phyloP scores from a whole-genome alignment of 2,113 vertebrate genomes.

The Cygnus atratus region DNA sequence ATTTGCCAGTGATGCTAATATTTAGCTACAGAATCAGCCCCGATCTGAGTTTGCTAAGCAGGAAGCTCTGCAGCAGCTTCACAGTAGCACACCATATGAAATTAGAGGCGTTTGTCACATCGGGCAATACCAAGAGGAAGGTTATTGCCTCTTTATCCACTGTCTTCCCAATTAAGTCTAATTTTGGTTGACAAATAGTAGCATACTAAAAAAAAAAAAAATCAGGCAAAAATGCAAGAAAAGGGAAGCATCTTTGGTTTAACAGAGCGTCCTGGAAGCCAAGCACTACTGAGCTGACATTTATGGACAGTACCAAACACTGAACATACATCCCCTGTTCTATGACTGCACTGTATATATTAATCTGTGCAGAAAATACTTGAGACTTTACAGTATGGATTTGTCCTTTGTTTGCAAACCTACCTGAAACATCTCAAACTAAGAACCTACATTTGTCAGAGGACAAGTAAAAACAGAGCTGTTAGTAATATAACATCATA shows the following conservation, averaged over 20 bases:
- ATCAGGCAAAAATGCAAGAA: rapidly evolving
- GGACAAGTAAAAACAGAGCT: neutral
- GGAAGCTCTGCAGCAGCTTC: neutral
- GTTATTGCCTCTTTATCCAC: neutral
- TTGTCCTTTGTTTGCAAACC: neutral
- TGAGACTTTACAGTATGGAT: neutral
- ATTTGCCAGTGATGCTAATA: rapidly evolving
- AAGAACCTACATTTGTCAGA: neutral
- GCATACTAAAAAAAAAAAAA: neutral
- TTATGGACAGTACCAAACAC: neutral
- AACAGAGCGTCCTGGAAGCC: neutral
- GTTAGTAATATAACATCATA: neutral
- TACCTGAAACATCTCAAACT: neutral
- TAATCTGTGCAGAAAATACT: neutral
- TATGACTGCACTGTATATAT: neutral
- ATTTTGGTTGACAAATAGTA: neutral
- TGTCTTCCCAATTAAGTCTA: neutral
- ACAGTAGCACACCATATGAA: neutral
- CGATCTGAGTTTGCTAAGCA: rapidly evolving
- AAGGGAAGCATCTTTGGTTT: neutral
- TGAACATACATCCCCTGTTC: neutral
- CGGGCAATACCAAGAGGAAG: neutral
- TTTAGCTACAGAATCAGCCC: neutral
- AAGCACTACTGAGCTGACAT: neutral
- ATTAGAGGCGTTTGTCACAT: neutral